Evolutionary conservation across 2,888 invertebrate species (phyloP).

Genomic region (Papilio gigon): DNA sequence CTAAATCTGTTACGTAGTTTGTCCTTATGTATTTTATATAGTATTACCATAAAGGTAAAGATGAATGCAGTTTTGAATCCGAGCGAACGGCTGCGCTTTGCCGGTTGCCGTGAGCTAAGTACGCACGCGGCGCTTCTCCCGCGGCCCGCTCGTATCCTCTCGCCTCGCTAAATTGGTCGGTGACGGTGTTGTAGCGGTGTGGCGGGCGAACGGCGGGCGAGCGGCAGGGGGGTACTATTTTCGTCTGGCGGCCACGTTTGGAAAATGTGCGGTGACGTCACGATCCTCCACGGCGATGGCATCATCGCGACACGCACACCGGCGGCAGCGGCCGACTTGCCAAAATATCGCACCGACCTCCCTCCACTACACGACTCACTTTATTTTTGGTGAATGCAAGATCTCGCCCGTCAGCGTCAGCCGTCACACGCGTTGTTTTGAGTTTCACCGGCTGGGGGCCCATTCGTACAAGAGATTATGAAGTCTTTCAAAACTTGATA

Average conservation of each 20-base stretch:
- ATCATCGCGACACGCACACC: conserved; percentile 78
- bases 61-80: conserved; percentile 9
- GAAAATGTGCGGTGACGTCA: conserved; percentile 81
- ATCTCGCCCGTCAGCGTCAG: conserved; percentile 50
- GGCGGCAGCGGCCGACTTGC: conserved; percentile 63
- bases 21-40: background rate
- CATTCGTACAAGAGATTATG: background rate
- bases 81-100: conserved; percentile 15
- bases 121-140: conserved; percentile 36
- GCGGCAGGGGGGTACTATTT: conserved; percentile 73
- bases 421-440: conserved; percentile 50
- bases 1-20: background rate
- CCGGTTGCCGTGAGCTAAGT: conserved; percentile 28
- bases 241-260: conserved; percentile 82
- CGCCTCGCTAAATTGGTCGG: conserved; percentile 77
- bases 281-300: conserved; percentile 79
- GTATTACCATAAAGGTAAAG: background rate
- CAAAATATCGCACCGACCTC: conserved; percentile 77
- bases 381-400: conserved; percentile 78
- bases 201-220: conserved; percentile 72
- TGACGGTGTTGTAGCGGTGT: conserved; percentile 76
- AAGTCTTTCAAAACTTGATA: background rate
- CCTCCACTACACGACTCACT: conserved; percentile 60
- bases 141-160: conserved; percentile 54
- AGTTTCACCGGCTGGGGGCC: conserved; percentile 42